phyloP scores from a whole-genome alignment of 2,888 invertebrate species.

The Cephalotes varians region DNA sequence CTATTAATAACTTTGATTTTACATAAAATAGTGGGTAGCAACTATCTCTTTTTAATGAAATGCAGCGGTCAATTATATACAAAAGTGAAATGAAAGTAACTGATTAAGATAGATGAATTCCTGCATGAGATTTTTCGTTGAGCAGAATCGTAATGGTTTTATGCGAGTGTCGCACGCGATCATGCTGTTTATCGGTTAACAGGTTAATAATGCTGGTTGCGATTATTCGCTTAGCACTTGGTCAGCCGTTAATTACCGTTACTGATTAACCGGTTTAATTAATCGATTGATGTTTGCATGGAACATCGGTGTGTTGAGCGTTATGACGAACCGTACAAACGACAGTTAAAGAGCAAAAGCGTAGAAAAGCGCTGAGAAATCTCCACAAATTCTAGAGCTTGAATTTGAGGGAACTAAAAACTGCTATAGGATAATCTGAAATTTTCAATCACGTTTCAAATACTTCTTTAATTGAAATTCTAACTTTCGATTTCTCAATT shows the following conservation, averaged over 20 bases:
- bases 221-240: not conserved
- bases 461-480: not conserved
- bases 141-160: not conserved
- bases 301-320: not conserved
- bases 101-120: not conserved
- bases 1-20: not conserved
- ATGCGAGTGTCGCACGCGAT: not conserved
- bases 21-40: not conserved
- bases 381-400: not conserved
- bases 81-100: not conserved
- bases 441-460: not conserved
- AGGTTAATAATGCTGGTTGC: constrained; percentile 1
- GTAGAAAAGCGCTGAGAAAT: not conserved
- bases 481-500: not conserved
- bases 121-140: not conserved
- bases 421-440: not conserved
- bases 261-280: constrained; percentile 18
- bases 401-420: not conserved
- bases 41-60: not conserved
- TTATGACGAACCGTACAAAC: not conserved
- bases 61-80: not conserved
- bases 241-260: not conserved
- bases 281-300: not conserved
- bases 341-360: not conserved
- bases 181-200: constrained; percentile 22